Evolutionary conservation across 92 coral and sea anemone genomes (phyloP), one percentile per base, ranked within the genome.

Genomic region (Siderastrea radians): DNA sequence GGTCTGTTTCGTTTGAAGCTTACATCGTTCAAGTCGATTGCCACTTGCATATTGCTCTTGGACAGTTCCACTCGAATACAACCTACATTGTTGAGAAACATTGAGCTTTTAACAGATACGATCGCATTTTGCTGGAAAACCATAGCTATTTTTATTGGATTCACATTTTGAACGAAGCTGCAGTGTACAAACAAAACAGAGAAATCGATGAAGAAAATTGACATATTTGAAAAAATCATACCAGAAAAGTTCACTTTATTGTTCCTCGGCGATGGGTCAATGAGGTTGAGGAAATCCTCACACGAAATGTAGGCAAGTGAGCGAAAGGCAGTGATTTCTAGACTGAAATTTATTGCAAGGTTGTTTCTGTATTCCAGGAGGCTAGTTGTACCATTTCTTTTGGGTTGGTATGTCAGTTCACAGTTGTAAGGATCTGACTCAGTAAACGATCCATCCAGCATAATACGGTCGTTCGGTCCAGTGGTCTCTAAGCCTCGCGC

Each of bases 141-240:
- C 58, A 66, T 1, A 26, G 38, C 8, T 10, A 17, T 48, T 8
- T 62, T 16, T 46, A 79, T 10, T 16, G 72, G 74, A 79, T 64
- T 49, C 10, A 64, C 15, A 6, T 47, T 51, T 79, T 48, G 84
- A 11, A 26, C 47, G 19, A 79, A 79, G 49, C 58, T 79, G 57
- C 84, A 79, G 59, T 79, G 8, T 9, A 3, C 74, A 79, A 79
- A 79, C 10, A 47, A 64, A 19, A 79, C 73, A 3, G 60, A 63
- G 7, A 46, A 63, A 65, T 79, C 84, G 19, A 49, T 38, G 48
- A 79, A 63, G 6, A 19, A n/a, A 19, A 64, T 63, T 6, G 84
- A 79, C 3, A 73, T 79, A 14, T 79, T 79, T 11, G 9, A 15
- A 49, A 79, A 79, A 9, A 79, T 59, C 3, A 79, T 63, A 4